These are phyloP conservation scores for Pachyseris speciosa DNA, from an alignment of 64 coral and sea anemone species.

Conservation along the genomic window DNA sequence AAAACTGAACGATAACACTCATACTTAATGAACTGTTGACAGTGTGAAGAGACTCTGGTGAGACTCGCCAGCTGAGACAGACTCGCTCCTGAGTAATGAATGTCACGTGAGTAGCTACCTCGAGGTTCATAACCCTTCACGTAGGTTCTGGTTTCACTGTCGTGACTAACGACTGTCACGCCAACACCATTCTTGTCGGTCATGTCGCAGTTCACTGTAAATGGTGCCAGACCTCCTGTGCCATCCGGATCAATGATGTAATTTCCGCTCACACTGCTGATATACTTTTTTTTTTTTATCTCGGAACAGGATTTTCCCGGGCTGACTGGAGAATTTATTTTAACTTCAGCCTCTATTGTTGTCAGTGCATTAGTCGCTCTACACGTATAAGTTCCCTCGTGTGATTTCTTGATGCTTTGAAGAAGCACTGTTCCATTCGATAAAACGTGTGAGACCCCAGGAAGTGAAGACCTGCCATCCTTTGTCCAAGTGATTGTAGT, in stretches of 20 bases:
- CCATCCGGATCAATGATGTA: conserved; percentile 50
- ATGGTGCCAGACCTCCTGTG: not conserved
- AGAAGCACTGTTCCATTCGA: not conserved
- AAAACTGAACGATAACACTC: not conserved
- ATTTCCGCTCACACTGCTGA: not conserved
- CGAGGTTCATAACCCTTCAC: too few species aligned
- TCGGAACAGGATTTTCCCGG: not conserved
- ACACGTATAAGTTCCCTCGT: not conserved
- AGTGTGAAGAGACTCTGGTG: not conserved
- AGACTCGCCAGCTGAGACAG: not conserved
- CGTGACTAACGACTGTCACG: conserved; percentile 29
- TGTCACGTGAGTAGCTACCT: not conserved
- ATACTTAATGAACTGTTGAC: conserved; percentile 9
- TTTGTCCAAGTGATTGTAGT: conserved; percentile 57
- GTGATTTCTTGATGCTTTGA: not conserved
- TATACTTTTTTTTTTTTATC: not conserved
- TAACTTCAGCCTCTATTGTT: not conserved
- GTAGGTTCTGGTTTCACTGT: conserved; percentile 4
- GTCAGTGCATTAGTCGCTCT: not conserved
- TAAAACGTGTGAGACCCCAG: not conserved
- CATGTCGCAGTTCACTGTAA: conserved; percentile 42
- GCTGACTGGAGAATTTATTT: not conserved
- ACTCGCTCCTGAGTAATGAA: not conserved
- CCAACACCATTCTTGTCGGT: conserved; percentile 38
- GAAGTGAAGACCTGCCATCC: not conserved